Evolutionary conservation across 2,888 invertebrate species (phyloP), one percentile per base, ranked within the genome.

Genomic region (Rapana venosa): DNA sequence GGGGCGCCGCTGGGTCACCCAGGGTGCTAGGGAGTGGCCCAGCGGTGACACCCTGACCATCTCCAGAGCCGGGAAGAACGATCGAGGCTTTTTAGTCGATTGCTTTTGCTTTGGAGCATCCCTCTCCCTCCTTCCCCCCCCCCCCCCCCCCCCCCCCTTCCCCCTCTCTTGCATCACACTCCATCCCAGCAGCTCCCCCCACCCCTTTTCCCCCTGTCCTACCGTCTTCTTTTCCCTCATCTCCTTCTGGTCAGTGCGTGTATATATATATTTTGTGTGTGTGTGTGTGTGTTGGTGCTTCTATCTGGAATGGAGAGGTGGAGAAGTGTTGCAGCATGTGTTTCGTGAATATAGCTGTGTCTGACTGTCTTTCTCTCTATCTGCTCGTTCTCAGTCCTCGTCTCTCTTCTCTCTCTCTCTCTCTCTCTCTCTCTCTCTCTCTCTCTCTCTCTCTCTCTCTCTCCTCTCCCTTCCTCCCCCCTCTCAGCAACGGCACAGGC

Each of bases 1-100:
- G 74, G 32, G 74, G 70, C 47, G 1, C n/a, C 26, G 36, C 22
- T 6, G 47, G 87, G 87, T 74, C 86, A 86, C 58, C 56, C 8
- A 66, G 86, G 36, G 70, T 36, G 70, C 35, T 74, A 32, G 87
- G 47, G 74, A 74, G 47, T 30, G 70, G 70, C 56, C 74, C 22
- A 35, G 32, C 26, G 1, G 74, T 66, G 61, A 58, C 32, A 11
- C 26, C 35, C 35, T 26, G 66, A 86, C 58, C 58, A 35, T 61
- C 58, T 58, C 20, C 32, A 20, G 35, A 86, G n/a, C 66, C 66
- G 17, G 77, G 32, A 22, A 61, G 61, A 61, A 30, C 8, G 66
- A 32, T 20, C 58, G 35, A 86, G 86, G 86, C 86, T 86, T 86
- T 86, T 86, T 86, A 86, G 86, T 35, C 66, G 86, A 86, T 86